Evolutionary conservation across 2,797 vertebrate species (phyloP).

Genomic region (Fistularia tabacaria): DNA sequence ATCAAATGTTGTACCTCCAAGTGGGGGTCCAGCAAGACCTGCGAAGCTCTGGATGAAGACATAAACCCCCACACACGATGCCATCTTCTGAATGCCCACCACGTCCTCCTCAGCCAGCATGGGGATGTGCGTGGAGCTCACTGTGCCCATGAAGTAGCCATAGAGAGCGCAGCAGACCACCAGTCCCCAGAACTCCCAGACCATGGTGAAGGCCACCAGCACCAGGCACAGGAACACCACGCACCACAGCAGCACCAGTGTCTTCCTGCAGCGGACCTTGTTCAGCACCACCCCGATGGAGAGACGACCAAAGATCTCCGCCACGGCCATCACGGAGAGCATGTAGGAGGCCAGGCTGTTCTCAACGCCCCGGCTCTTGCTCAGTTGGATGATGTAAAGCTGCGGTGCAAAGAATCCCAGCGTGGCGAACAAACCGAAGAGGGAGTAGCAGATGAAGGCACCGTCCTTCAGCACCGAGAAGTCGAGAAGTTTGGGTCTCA

Average conservation of each 20-base stretch:
- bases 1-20: constrained; percentile 80
- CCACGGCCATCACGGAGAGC: constrained; percentile 86
- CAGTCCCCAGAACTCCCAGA: constrained; percentile 86
- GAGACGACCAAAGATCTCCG: constrained; percentile 84
- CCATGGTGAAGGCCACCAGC: constrained; percentile 83
- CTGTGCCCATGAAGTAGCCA: constrained; percentile 86
- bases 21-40: constrained; percentile 88
- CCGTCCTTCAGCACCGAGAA: constrained; percentile 79
- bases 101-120: constrained; percentile 92
- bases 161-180: constrained; percentile 84
- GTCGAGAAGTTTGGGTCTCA: constrained; percentile 58
- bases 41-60: constrained; percentile 92
- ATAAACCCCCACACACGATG: constrained; percentile 87
- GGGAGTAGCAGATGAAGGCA: constrained; percentile 78
- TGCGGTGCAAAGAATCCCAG: constrained; percentile 93
- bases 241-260: constrained; percentile 84
- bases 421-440: constrained; percentile 93
- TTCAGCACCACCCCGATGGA: constrained; percentile 82
- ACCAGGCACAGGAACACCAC: constrained; percentile 78
- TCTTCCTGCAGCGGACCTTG: constrained; percentile 78
- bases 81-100: constrained; percentile 87
- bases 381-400: constrained; percentile 88
- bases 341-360: constrained; percentile 80
- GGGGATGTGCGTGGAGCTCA: constrained; percentile 88
- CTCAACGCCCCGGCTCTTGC: constrained; percentile 80